phyloP scores from a whole-genome alignment of 2,888 invertebrate genomes.

The Crepidodera aurea region DNA sequence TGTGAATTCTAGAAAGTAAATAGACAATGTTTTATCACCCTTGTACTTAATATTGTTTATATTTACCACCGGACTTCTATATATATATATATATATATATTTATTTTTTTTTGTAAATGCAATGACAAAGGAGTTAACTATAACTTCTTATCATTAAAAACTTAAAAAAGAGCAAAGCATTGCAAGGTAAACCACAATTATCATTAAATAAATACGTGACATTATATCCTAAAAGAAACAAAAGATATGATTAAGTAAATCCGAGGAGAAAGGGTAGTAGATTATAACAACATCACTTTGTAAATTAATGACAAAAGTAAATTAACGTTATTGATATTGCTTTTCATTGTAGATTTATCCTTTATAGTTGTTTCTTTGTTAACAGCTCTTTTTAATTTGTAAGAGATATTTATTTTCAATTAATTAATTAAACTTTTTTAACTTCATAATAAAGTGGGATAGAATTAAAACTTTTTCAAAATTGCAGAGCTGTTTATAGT shows the following conservation, averaged over 20 bases:
- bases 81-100: background rate
- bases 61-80: constrained; percentile 1
- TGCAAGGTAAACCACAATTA: constrained; percentile 6
- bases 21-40: background rate
- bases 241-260: background rate
- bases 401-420: no score
- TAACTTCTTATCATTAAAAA: background rate
- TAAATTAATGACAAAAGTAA: no score
- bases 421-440: no score
- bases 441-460: no score
- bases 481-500: no score
- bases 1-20: background rate
- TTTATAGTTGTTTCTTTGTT: no score
- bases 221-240: background rate
- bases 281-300: no score
- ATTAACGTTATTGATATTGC: no score
- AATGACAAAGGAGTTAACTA: background rate
- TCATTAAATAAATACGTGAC: constrained; percentile 3
- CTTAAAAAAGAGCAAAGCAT: background rate
- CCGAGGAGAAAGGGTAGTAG: background rate
- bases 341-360: no score
- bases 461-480: no score
- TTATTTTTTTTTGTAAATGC: no score
- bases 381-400: no score
- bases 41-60: background rate